Base-by-base conservation (phyloP, 2,797 vertebrate species). In the Huso huso region DNA sequence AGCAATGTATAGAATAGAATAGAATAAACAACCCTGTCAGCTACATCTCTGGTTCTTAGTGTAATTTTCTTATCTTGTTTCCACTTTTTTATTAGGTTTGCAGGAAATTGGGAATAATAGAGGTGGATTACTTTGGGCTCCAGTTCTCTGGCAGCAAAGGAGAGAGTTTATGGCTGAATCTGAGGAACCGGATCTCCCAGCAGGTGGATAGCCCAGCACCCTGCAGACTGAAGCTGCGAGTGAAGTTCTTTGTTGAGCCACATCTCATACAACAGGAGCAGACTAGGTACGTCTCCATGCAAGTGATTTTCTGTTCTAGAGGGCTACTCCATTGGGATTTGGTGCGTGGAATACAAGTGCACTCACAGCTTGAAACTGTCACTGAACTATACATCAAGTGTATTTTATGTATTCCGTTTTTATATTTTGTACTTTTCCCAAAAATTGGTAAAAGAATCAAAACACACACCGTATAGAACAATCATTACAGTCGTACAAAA, bases 161-260 rank as follows among this genome's bases (percentile, higher is more conserved):
- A 10, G 95, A 99, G 78, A 98, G 88, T 80, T 86, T 98, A 69
- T 99, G 97, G 97, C 87, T 99, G 78, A 99, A 99, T 88, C 86
- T 99, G 85, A 93, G 97, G 79, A 99, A 99, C 80, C 89, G 97
- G 74, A 98, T 99, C 82, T 94, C 94, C 51, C 97, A 98, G 82
- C 97, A 99, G 87, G 94, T 99, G 92, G 96, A 97, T 66, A 93
- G 89, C 9, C 80, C 96, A 82, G 87, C 93, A 48, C 96, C 96
- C 10, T 97, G 94, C 71, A 86, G 95, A 52, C 83, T 99, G 71
- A 91, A 94, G 78, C 81, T 99, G 67, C 84, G 92, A 73, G 96
- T 99, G 79, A 99, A 99, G 80, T 99, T 99, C 85, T 99, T 99
- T 72, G 96, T 99, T 77, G 96, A 98, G 77, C 96, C 97, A 0